Evolutionary conservation across 1,140 invertebrate species (phyloP), one percentile per base, ranked within the genome.

Genomic region (Drosophila virilis): DNA sequence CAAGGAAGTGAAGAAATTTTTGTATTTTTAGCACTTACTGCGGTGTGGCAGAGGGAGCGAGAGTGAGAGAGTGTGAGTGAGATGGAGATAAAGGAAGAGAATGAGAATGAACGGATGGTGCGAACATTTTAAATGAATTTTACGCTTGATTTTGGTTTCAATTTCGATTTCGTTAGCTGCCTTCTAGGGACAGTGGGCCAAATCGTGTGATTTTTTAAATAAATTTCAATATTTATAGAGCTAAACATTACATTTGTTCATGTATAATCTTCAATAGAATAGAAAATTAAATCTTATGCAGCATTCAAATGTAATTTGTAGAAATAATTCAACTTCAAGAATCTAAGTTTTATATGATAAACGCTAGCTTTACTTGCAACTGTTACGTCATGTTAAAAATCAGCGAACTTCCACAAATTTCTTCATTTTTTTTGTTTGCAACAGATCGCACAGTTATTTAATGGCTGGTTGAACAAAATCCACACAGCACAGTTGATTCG

Each of bases 101-200:
- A 8, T 7, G 17, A 48, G 12, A n/a, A 13, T 9, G 45, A 8
- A 10, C 13, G 72, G 35, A 28, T 50, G 57, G 78, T 79, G 67
- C 40, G 45, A 85, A 81, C 70, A 78, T 85, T 81, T 85, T 81
- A 81, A 85, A 86, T 85, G 70, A 86, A 85, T 85, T 85, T 86
- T 86, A 78, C 81, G 81, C 81, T 78, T 86, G 74, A 86, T 86
- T 85, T 85, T 85, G 70, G 81, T 86, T 86, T 84, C 80, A 84
- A 84, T 84, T 82, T 86, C 78, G 64, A 86, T 86, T 67, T 77
- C 35, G 66, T 74, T 52, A 65, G 61, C 69, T 67, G 61, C 65
- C 77, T 62, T 46, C 43, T 12, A 58, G 9, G 61, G 43, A 59
- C 57, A 46, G 57, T 59, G 57, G 57, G 8, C 6, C 42, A 17